These are phyloP conservation scores for Acromyrmex echinatior DNA, from an alignment of 1,140 invertebrate genomes.

Conservation along the genomic window DNA sequence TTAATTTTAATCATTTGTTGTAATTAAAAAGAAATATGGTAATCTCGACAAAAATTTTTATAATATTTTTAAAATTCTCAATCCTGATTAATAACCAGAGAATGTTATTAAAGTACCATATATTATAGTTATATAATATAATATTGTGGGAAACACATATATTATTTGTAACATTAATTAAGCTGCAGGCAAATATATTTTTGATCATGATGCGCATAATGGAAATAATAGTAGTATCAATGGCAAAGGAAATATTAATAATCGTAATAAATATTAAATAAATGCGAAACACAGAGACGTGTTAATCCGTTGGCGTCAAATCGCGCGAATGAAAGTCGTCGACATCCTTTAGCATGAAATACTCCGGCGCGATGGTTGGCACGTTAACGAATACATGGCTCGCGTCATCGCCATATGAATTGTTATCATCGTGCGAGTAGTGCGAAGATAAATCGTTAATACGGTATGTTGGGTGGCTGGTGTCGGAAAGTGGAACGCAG, in stretches of 20 bases:
- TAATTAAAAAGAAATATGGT: neutral
- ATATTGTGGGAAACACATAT: neutral
- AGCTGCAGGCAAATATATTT: neutral
- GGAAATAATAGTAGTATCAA: neutral
- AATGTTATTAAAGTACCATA: neutral
- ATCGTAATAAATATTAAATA: slow-evolving; percentile 6
- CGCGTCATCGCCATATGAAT: slow-evolving; percentile 66
- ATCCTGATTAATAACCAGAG: neutral
- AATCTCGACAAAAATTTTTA: slow-evolving; percentile 4
- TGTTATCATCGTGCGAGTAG: slow-evolving; percentile 67
- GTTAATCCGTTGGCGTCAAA: slow-evolving; percentile 13
- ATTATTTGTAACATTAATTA: slow-evolving; percentile 16
- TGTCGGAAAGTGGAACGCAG: slow-evolving; percentile 50
- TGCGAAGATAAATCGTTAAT: slow-evolving; percentile 72
- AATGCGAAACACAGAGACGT: neutral
- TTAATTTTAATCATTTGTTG: neutral
- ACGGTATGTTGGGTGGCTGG: slow-evolving; percentile 58
- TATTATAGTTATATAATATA: neutral
- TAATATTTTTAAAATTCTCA: neutral
- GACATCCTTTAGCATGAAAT: slow-evolving; percentile 34
- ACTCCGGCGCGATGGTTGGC: slow-evolving; percentile 38
- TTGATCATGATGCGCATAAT: neutral
- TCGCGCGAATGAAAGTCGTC: slow-evolving; percentile 27
- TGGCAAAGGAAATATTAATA: neutral
- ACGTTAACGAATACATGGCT: slow-evolving; percentile 51